Percentiles rank a stretch among this genome's conserved stretches.
Evolutionary conservation across 1,140 invertebrate genomes (phyloP).

Genomic region (Forficula auricularia): DNA sequence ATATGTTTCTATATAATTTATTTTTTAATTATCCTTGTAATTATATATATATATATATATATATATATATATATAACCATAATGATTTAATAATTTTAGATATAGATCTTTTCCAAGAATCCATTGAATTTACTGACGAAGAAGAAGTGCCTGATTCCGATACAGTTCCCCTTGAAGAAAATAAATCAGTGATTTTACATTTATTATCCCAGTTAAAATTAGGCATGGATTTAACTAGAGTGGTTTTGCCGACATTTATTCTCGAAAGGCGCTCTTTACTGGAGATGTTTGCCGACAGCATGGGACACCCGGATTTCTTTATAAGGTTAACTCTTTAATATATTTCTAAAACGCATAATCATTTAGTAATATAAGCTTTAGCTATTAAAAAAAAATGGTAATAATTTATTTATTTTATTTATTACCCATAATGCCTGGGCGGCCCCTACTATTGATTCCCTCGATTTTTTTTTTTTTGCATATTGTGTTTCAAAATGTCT

Average conservation of each 20-base stretch:
- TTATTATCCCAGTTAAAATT: constrained; percentile 42
- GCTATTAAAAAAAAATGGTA: neutral
- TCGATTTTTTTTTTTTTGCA: too few species aligned
- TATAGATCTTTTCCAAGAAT: neutral
- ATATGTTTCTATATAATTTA: too few species aligned
- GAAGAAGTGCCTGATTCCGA: constrained; percentile 4
- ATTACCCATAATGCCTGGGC: too few species aligned
- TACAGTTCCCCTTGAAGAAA: constrained; percentile 27
- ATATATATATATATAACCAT: neutral
- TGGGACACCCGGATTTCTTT: constrained; percentile 44
- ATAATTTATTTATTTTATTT: too few species aligned
- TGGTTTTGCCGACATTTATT: constrained; percentile 39
- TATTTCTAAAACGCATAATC: neutral
- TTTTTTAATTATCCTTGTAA: too few species aligned
- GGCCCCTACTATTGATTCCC: too few species aligned
- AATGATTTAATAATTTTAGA: neutral
- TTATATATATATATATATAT: too few species aligned
- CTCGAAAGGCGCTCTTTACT: constrained; percentile 42
- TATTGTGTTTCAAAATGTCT: too few species aligned
- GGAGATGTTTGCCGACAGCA: constrained; percentile 46
- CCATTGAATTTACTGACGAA: constrained; percentile 8
- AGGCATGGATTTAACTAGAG: constrained; percentile 48
- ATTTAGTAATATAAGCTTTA: neutral
- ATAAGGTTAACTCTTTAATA: constrained; percentile 30
- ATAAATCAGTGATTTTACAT: constrained; percentile 40